phyloP scores from a whole-genome alignment of 2,888 invertebrate species.

The Latrodectus hesperus region DNA sequence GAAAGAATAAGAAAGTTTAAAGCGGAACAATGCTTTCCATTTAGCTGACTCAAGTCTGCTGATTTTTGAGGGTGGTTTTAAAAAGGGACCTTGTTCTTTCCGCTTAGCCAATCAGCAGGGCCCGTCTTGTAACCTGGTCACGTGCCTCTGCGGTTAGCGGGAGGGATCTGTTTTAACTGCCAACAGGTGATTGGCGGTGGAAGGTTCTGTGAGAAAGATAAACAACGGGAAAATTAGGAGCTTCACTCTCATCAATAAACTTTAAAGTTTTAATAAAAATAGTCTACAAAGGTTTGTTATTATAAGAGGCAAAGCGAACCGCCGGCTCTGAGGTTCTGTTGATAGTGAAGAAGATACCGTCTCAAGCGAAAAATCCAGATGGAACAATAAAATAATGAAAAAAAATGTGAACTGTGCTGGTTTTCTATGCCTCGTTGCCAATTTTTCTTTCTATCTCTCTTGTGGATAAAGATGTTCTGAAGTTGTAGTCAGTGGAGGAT shows the following conservation, averaged over 20 bases:
- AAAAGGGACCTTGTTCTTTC: conserved; percentile 51
- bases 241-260: conserved; percentile 69
- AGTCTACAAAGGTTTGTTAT: conserved; percentile 59
- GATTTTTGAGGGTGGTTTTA: conserved; percentile 54
- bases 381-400: neutral
- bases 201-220: conserved; percentile 65
- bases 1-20: conserved; percentile 33
- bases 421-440: conserved; percentile 1
- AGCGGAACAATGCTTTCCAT: conserved; percentile 62
- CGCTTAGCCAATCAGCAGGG: conserved; percentile 59
- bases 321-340: conserved; percentile 42
- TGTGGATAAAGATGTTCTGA: conserved; percentile 52
- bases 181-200: conserved; percentile 67
- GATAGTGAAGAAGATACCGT: conserved; percentile 31
- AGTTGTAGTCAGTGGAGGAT: conserved; percentile 35
- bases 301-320: conserved; percentile 47
- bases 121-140: conserved; percentile 63
- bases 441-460: conserved; percentile 27
- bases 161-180: conserved; percentile 54
- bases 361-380: conserved; percentile 17
- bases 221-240: conserved; percentile 67
- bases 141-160: conserved; percentile 63
- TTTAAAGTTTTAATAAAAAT: conserved; percentile 69
- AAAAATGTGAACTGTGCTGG: conserved; percentile 50
- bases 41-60: conserved; percentile 66